phyloP scores from a whole-genome alignment of 2,888 invertebrate genomes.

The Pseudococcus viburni region DNA sequence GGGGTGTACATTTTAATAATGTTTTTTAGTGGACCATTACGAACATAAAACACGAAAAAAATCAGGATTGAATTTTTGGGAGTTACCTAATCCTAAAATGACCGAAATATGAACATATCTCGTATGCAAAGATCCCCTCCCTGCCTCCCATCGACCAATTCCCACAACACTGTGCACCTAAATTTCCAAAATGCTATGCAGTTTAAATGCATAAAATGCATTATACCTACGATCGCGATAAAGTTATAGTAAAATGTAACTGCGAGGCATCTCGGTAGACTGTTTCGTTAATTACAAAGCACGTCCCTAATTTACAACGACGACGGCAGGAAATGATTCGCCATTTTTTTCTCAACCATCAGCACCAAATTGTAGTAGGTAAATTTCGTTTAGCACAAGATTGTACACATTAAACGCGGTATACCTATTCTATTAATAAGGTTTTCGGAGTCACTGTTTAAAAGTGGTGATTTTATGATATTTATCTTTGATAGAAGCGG shows the following conservation, averaged over 20 bases:
- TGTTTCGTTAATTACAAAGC: conserved; percentile 60
- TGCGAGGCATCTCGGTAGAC: conserved; percentile 39
- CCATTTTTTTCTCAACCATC: conserved; percentile 18
- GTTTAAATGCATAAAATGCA: background rate
- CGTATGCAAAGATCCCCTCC: no score
- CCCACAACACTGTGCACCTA: no score
- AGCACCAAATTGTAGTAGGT: conserved; percentile 52
- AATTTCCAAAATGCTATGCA: background rate
- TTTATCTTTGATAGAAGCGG: conserved; percentile 65
- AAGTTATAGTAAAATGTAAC: conserved; percentile 3
- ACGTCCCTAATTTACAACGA: background rate
- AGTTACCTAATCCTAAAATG: no score
- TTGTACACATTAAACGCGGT: conserved; percentile 57
- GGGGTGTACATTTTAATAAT: no score
- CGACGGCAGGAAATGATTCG: conserved; percentile 61
- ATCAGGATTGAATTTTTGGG: no score
- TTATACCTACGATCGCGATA: background rate
- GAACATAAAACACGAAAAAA: no score
- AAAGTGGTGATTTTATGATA: conserved; percentile 65
- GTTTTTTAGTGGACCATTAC: no score
- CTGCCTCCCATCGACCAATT: no score
- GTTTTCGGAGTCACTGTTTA: conserved; percentile 54
- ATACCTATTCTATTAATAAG: conserved; percentile 54
- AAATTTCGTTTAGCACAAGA: conserved; percentile 62
- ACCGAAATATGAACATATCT: no score